These are phyloP conservation scores for Acleris sparsana DNA, from an alignment of 2,888 invertebrate genomes.

Conservation along the genomic window DNA sequence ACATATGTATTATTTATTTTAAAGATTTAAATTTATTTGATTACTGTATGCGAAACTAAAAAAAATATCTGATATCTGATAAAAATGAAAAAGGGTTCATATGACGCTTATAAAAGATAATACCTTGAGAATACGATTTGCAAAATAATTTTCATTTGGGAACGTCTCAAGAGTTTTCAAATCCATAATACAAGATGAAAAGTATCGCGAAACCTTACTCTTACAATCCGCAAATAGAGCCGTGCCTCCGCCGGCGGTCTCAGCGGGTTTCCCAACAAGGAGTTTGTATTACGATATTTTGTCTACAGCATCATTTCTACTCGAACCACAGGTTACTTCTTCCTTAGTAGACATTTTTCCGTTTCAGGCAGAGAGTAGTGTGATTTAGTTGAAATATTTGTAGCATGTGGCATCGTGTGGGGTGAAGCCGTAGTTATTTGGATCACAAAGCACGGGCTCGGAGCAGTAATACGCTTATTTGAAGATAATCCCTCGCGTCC, in stretches of 20 bases:
- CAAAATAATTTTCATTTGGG: background rate
- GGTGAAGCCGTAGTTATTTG: constrained; percentile 66
- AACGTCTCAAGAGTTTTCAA: constrained; percentile 2
- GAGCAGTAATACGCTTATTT: constrained; percentile 75
- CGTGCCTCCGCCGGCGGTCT: constrained; percentile 52
- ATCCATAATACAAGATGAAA: constrained; percentile 44
- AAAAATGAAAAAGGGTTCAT: too few relatives aligned
- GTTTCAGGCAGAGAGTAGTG: constrained; percentile 20
- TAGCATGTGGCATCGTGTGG: constrained; percentile 34
- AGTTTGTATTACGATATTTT: constrained; percentile 38
- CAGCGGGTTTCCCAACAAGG: constrained; percentile 50
- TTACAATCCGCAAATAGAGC: constrained; percentile 63
- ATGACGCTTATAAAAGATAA: background rate
- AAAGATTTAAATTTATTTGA: too few relatives aligned
- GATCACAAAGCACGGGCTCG: constrained; percentile 66
- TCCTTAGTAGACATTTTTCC: background rate
- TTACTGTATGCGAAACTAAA: too few relatives aligned
- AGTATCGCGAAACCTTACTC: constrained; percentile 60
- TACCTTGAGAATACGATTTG: background rate
- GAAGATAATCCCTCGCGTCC: constrained; percentile 67
- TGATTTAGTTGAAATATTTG: constrained; percentile 9
- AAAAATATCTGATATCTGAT: too few relatives aligned
- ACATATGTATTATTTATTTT: too few relatives aligned
- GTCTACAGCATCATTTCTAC: constrained; percentile 26
- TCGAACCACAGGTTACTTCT: constrained; percentile 16